Base-by-base conservation (phyloP, 2,113 vertebrate species). In the Entosphenus tridentatus region DNA sequence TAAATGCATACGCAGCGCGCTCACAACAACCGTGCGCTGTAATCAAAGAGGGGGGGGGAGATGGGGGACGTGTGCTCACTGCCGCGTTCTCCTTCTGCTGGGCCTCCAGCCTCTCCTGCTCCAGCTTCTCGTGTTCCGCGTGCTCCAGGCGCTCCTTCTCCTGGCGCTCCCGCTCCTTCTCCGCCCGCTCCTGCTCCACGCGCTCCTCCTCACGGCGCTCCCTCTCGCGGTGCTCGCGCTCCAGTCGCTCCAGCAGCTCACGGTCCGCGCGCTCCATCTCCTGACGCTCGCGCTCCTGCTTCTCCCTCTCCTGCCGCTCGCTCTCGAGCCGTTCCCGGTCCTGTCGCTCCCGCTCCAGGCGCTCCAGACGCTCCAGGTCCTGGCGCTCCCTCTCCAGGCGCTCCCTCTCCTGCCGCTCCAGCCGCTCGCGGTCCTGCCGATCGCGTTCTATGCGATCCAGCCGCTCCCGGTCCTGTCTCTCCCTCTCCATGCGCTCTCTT, bases 391-490 rank as follows among this genome's bases (percentile, higher is more conserved):
- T 54, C 73, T 84, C 82, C 78, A 80, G 70, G 58, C 81, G 76
- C 67, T 85, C 84, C 72, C 82, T 77, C 72, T 85, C 84, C 76
- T 83, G 73, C 57, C 83, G 89, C 76, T 95, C 93, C 78, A 93
- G 91, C 71, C 83, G 82, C 74, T 85, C 84, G 72, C 82, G 77
- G 72, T 85, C 84, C 77, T 84, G 73, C 62, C 62, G n/a, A 16
- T 65, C 62, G 10, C 62, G 8, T 10, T 65, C 62, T 3, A 65
- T 9, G n/a, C 62, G n/a, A n/a, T 65, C 62, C 21, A 21, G n/a
- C 62, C 62, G n/a, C 21, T 65, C 62, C 2, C 62, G n/a, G 9
- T 65, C 62, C 62, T 16, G 62, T 21, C 62, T 65, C 62, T 65
- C 62, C 21, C n/a, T 9, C 62, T 21, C 21, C 10, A 16, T 10